These are phyloP conservation scores for Microhierax caerulescens DNA, from an alignment of 2,797 vertebrate genomes.

Conservation along the genomic window DNA sequence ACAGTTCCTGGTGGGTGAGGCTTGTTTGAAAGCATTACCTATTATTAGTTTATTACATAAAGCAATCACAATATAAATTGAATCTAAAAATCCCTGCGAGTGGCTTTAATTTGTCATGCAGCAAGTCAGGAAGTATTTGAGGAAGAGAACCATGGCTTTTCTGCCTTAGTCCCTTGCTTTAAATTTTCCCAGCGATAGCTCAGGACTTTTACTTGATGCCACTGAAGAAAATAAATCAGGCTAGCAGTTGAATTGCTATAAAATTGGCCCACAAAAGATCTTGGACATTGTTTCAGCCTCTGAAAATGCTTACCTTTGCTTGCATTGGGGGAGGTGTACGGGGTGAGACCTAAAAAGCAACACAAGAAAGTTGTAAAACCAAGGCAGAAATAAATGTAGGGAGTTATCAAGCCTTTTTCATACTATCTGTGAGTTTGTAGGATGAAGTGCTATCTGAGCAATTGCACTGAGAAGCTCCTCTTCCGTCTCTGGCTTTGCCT, in stretches of 20 bases:
- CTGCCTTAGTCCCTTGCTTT: background rate
- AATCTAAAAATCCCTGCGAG: background rate
- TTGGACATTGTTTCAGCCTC: background rate
- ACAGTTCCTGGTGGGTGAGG: background rate
- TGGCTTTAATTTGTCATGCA: background rate
- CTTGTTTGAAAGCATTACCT: background rate
- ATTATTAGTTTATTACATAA: background rate
- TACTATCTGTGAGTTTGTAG: background rate
- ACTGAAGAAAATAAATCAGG: background rate
- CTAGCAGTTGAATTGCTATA: background rate
- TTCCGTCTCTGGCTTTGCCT: background rate
- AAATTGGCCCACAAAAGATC: background rate
- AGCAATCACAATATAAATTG: background rate
- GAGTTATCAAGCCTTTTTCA: background rate
- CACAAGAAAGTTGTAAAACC: background rate
- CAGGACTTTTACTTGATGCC: background rate
- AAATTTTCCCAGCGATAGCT: background rate
- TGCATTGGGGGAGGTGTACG: slow-evolving; percentile 87
- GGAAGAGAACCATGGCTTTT: background rate
- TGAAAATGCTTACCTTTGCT: slow-evolving; percentile 86
- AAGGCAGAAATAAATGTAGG: background rate
- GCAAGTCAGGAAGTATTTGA: background rate
- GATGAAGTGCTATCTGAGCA: background rate
- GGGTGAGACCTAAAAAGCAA: slow-evolving; percentile 87
- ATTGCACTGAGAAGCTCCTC: background rate